These are phyloP conservation scores for Heliconius eleuchia DNA, from an alignment of 1,140 invertebrate genomes.

Conservation along the genomic window DNA sequence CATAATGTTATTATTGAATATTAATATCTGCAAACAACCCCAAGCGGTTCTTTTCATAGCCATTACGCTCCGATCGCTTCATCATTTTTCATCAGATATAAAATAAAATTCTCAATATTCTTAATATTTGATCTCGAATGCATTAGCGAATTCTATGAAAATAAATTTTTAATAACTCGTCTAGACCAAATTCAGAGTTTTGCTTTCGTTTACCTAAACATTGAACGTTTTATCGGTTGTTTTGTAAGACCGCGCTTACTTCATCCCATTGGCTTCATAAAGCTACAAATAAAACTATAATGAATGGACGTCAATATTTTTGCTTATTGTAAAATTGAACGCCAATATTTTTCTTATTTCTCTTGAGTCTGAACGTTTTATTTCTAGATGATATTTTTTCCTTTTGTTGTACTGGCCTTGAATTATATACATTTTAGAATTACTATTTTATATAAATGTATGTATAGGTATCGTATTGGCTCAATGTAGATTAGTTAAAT, in stretches of 20 bases:
- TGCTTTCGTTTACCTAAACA: constrained; percentile 63
- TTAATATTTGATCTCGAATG: constrained; percentile 49
- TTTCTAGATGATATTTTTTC: too few relatives aligned
- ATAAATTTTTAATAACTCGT: constrained; percentile 77
- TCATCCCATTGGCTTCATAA: constrained; percentile 69
- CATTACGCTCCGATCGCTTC: constrained; percentile 1
- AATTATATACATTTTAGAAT: too few relatives aligned
- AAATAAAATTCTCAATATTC: constrained; percentile 21
- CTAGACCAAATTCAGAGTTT: constrained; percentile 73
- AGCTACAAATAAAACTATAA: constrained; percentile 68
- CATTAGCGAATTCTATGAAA: constrained; percentile 66
- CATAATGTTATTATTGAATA: constrained; percentile 8
- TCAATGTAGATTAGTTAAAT: too few relatives aligned
- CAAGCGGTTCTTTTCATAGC: constrained; percentile 17
- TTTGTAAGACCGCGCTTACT: constrained; percentile 57
- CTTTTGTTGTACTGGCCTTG: too few relatives aligned
- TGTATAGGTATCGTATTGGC: too few relatives aligned
- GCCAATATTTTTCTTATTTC: neutral
- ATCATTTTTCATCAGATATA: constrained; percentile 15
- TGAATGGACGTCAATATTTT: constrained; percentile 39
- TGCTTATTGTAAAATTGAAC: constrained; percentile 3
- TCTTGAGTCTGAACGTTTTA: too few relatives aligned
- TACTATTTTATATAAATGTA: too few relatives aligned
- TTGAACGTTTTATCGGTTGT: constrained; percentile 70
- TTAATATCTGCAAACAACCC: neutral